Conservation (phyloP, 2,888 invertebrate genomes). For the Alviniconcha strummeri region DNA sequence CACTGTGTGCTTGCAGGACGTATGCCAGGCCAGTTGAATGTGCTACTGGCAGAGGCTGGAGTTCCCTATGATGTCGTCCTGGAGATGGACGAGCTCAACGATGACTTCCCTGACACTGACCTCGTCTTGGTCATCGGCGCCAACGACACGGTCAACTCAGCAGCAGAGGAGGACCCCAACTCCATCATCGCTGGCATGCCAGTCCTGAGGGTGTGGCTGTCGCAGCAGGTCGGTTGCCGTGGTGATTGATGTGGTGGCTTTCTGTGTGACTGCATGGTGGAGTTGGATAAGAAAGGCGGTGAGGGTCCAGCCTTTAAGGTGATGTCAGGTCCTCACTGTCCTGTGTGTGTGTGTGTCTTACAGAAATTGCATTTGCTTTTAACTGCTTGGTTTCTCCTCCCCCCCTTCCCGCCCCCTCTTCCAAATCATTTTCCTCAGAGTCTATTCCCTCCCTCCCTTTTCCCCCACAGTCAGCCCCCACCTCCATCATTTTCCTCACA, state of each 20-base stretch:
- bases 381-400: too few species aligned
- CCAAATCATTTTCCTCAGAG: too few species aligned
- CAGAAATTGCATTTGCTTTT: too few species aligned
- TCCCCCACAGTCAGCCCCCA: too few species aligned
- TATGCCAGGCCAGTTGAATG: constrained; percentile 94
- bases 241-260: background rate
- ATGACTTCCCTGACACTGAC: constrained; percentile 89
- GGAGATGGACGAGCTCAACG: constrained; percentile 95
- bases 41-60: constrained; percentile 93
- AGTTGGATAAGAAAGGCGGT: background rate
- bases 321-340: too few species aligned
- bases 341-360: too few species aligned
- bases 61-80: constrained; percentile 91
- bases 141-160: constrained; percentile 93
- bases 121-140: constrained; percentile 90
- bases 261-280: background rate
- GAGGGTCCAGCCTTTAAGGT: background rate
- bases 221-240: constrained; percentile 81
- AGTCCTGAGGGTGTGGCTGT: constrained; percentile 90
- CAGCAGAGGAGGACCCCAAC: constrained; percentile 92
- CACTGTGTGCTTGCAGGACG: constrained; percentile 78
- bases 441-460: too few species aligned
- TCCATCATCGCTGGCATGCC: constrained; percentile 94
- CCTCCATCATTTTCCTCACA: too few species aligned
- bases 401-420: too few species aligned